Percentiles rank a stretch among this genome's conserved stretches.
These are phyloP conservation scores for Gallinago paraguaiae DNA, from an alignment of 2,113 vertebrate genomes.

Conservation along the genomic window DNA sequence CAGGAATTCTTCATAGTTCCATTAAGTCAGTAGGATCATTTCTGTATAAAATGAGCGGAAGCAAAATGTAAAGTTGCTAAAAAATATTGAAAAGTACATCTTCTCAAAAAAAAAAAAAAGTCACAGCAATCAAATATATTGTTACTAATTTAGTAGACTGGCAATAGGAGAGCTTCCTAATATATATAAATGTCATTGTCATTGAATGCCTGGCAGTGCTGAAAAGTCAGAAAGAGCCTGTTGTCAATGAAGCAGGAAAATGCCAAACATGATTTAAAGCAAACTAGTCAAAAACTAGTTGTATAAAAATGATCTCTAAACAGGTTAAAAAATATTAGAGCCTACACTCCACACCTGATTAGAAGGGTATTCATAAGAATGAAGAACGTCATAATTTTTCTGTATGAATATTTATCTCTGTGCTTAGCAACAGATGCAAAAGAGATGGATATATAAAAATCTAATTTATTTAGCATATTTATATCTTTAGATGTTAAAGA, in stretches of 20 bases:
- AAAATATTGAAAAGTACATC: not conserved
- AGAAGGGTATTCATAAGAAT: not conserved
- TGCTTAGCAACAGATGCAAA: constrained; percentile 6
- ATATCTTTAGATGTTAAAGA: constrained; percentile 43
- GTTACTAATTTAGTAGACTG: not conserved
- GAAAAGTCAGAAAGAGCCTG: constrained; percentile 1
- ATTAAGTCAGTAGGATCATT: not conserved
- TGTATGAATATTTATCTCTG: not conserved
- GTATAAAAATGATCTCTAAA: not conserved
- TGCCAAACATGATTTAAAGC: not conserved
- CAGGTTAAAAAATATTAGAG: not conserved
- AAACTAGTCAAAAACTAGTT: not conserved
- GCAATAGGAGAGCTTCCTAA: not conserved
- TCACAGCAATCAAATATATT: not conserved
- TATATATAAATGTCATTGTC: not conserved
- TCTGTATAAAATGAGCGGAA: not conserved
- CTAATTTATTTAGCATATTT: constrained; percentile 65
- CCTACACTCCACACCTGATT: not conserved
- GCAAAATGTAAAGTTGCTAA: not conserved
- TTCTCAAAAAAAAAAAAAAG: not conserved
- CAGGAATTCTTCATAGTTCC: not conserved
- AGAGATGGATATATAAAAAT: constrained; percentile 35
- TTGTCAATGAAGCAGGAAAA: not conserved
- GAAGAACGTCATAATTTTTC: not conserved
- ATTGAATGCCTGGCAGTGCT: not conserved